Conservation (phyloP, 2,888 invertebrate species). For the Cheilosia soror region DNA sequence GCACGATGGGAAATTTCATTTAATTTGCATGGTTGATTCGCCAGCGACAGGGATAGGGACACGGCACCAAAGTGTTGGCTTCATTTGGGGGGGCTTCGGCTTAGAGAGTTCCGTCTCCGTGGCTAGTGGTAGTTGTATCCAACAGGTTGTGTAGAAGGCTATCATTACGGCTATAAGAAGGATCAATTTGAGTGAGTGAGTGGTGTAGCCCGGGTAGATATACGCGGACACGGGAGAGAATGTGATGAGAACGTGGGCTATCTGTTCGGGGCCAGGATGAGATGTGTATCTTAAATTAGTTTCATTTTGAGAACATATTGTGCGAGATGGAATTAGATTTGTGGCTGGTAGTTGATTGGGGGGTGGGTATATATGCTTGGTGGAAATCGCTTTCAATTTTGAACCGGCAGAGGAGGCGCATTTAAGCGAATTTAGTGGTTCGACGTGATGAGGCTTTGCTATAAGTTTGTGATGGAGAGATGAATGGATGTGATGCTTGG, state of each 20-base stretch:
- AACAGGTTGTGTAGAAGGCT: conserved; percentile 74
- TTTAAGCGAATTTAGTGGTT: conserved; percentile 35
- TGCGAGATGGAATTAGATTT: conserved; percentile 65
- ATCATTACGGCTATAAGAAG: conserved; percentile 71
- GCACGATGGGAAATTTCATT: conserved; percentile 75
- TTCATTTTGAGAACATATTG: conserved; percentile 76
- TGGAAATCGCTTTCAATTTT: conserved; percentile 57
- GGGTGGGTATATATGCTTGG: conserved; percentile 47
- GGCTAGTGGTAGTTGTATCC: conserved; percentile 54
- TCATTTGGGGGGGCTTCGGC: conserved; percentile 37
- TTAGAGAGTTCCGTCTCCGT: conserved; percentile 27
- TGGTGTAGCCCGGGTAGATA: conserved; percentile 40
- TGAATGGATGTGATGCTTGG: background rate
- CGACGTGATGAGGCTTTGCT: conserved; percentile 26
- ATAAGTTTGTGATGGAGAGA: background rate
- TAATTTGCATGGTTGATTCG: conserved; percentile 74
- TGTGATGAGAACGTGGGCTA: conserved; percentile 67
- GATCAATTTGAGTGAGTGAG: conserved; percentile 72
- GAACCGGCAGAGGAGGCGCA: conserved; percentile 22
- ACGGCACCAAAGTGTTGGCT: conserved; percentile 61
- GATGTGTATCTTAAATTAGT: conserved; percentile 82
- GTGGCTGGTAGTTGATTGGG: conserved; percentile 63
- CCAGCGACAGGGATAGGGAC: conserved; percentile 18
- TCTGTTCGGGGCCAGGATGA: conserved; percentile 42
- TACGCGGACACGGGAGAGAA: conserved; percentile 20